Evolutionary conservation across 2,888 invertebrate species (phyloP).

Genomic region (Heteromyza rotundicornis): DNA sequence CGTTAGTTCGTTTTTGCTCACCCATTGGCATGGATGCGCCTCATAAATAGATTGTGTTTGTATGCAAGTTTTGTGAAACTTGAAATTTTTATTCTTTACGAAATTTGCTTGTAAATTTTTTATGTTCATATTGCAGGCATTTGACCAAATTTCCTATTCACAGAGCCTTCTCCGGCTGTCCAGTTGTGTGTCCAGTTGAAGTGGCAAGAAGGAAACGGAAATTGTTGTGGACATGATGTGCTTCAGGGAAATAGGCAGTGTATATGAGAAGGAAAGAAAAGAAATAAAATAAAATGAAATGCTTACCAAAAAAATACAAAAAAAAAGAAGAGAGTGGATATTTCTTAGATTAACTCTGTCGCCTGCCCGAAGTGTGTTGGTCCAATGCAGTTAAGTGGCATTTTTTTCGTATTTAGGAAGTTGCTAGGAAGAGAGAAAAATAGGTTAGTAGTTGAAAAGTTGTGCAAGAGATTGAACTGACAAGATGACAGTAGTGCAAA

Average conservation of each 20-base stretch:
- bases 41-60: too few species aligned
- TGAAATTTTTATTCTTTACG: not conserved
- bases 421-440: not conserved
- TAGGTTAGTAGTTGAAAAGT: constrained; percentile 15
- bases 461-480: constrained; percentile 4
- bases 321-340: too few species aligned
- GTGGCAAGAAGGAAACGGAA: constrained; percentile 28
- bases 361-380: not conserved
- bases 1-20: too few species aligned
- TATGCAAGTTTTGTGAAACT: not conserved
- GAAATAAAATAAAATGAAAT: too few species aligned
- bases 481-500: too few species aligned
- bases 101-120: not conserved
- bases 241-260: constrained; percentile 32
- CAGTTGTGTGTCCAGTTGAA: not conserved
- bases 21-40: too few species aligned
- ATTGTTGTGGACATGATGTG: constrained; percentile 48
- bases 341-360: not conserved
- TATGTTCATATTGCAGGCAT: not conserved
- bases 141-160: not conserved
- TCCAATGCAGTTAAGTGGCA: not conserved
- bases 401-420: not conserved
- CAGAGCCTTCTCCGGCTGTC: not conserved
- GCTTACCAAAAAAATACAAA: too few species aligned
- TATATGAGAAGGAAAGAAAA: too few species aligned